Evolutionary conservation across 2,113 vertebrate genomes (phyloP).

Genomic region (Colius striatus): DNA sequence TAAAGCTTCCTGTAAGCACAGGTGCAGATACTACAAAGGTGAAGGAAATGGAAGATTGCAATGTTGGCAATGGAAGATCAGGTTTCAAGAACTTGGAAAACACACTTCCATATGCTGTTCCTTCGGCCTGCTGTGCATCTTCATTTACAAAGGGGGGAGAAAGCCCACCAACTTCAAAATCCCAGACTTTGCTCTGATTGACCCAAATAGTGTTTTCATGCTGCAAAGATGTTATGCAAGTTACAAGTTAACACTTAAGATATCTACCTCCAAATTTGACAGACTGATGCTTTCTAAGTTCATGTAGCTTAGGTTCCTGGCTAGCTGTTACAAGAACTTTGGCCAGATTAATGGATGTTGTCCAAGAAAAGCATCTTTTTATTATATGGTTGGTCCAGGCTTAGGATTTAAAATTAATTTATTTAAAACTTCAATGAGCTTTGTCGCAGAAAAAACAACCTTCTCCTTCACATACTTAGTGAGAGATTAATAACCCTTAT

Average conservation of each 20-base stretch:
- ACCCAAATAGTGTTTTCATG: neutral
- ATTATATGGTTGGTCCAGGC: neutral
- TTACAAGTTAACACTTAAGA: neutral
- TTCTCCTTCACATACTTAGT: neutral
- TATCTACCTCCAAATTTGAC: neutral
- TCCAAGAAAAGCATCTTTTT: constrained; percentile 17
- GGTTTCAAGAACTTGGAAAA: neutral
- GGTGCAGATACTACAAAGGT: neutral
- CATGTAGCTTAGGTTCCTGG: neutral
- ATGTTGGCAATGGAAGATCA: neutral
- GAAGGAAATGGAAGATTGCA: too few species aligned
- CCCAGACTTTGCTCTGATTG: neutral
- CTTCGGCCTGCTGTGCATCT: neutral
- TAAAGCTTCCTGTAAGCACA: neutral
- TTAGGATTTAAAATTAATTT: constrained; percentile 12
- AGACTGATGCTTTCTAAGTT: neutral
- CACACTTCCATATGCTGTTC: neutral
- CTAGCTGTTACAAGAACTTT: neutral
- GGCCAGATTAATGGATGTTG: neutral
- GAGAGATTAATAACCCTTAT: constrained; percentile 39
- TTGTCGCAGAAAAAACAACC: neutral
- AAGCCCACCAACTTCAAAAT: neutral
- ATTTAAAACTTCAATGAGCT: constrained; percentile 1
- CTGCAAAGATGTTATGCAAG: neutral
- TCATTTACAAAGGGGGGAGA: neutral